phyloP scores from a whole-genome alignment of 2,113 vertebrate genomes.

The Glaucomys volans region DNA sequence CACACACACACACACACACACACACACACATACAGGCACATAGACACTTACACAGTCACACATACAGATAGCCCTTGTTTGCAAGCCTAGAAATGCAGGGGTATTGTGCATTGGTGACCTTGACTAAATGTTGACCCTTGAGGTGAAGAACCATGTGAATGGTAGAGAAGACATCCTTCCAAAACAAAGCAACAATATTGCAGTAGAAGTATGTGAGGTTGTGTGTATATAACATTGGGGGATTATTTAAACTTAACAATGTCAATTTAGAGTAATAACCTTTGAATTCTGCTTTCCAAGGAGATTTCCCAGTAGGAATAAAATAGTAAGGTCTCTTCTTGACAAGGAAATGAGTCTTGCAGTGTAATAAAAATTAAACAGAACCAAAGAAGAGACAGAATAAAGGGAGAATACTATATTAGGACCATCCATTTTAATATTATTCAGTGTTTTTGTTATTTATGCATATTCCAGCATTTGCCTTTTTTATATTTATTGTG shows the following conservation, averaged over 20 bases:
- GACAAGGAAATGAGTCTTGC: no score
- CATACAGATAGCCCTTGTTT: background rate
- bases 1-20: background rate
- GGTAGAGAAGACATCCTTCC: background rate
- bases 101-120: background rate
- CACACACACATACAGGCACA: background rate
- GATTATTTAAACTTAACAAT: background rate
- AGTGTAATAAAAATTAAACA: no score
- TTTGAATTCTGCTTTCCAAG: no score
- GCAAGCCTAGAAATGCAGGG: background rate
- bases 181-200: background rate
- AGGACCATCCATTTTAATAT: no score
- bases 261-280: background rate
- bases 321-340: no score
- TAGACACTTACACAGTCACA: background rate
- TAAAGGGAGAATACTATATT: no score
- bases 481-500: no score
- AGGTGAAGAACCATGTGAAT: background rate
- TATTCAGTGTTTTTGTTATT: no score
- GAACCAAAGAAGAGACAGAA: no score
- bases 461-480: no score
- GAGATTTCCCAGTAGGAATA: no score
- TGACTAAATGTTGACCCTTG: background rate
- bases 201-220: background rate
- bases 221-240: no score